These are phyloP conservation scores for Serilophus lunatus DNA, from an alignment of 2,113 vertebrate species.

Conservation along the genomic window DNA sequence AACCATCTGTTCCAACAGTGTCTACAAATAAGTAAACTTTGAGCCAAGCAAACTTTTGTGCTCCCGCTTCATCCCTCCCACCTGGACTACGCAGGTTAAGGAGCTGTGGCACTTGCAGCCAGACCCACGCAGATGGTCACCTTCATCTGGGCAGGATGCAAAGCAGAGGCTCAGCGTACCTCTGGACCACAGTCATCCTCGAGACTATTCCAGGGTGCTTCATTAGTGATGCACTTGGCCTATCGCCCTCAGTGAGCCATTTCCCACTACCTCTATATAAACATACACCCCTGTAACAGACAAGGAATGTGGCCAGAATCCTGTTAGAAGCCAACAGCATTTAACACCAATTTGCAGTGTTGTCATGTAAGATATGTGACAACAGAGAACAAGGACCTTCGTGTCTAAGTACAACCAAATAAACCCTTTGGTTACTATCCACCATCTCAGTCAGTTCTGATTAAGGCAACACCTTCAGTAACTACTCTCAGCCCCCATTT, in stretches of 20 bases:
- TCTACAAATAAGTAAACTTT: not conserved
- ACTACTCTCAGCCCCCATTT: not conserved
- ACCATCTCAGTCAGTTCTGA: not conserved
- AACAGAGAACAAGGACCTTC: not conserved
- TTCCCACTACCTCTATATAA: not conserved
- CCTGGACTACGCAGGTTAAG: not conserved
- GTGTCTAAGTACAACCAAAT: not conserved
- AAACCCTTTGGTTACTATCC: not conserved
- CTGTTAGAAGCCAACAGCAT: not conserved
- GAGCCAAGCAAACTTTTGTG: not conserved
- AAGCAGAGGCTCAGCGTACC: not conserved
- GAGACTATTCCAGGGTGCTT: not conserved
- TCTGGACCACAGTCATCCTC: not conserved
- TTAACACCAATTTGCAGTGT: not conserved
- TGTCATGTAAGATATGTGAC: not conserved
- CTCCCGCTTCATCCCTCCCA: not conserved
- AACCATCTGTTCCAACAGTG: slow-evolving; percentile 5
- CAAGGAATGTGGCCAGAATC: not conserved
- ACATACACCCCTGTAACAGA: rapidly evolving
- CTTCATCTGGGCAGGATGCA: not conserved
- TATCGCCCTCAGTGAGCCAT: rapidly evolving
- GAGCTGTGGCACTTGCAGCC: not conserved
- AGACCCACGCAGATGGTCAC: not conserved
- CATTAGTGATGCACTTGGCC: not conserved
- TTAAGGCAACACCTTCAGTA: not conserved